Evolutionary conservation across 1,140 invertebrate genomes (phyloP).

Genomic region (Drosophila littoralis): DNA sequence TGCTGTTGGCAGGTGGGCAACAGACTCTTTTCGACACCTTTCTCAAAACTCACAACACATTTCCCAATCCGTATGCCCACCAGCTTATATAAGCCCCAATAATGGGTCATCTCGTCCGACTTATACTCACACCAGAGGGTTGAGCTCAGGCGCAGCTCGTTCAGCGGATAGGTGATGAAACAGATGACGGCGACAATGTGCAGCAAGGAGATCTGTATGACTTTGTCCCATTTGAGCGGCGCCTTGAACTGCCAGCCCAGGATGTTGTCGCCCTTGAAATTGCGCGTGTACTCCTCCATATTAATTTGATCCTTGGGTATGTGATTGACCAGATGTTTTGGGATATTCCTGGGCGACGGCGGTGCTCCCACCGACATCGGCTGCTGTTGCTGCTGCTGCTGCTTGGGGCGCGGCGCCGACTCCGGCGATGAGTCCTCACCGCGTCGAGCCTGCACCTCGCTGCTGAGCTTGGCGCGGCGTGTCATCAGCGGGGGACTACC

Average conservation of each 20-base stretch:
- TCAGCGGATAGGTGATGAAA: slow-evolving; percentile 60
- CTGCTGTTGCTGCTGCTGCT: slow-evolving; percentile 3
- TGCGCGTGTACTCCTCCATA: slow-evolving; percentile 68
- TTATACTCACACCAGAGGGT: slow-evolving; percentile 78
- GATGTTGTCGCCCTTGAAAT: slow-evolving; percentile 71
- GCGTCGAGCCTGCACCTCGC: slow-evolving; percentile 53
- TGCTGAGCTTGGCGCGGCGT: slow-evolving; percentile 56
- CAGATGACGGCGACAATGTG: slow-evolving; percentile 67
- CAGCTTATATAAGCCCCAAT: slow-evolving; percentile 23
- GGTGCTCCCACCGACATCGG: neutral
- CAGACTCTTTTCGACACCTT: slow-evolving; percentile 19
- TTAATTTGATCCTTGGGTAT: slow-evolving; percentile 72
- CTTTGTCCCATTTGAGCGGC: slow-evolving; percentile 84
- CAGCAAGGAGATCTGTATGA: slow-evolving; percentile 78
- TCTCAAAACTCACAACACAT: slow-evolving; percentile 18
- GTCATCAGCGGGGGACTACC: slow-evolving; percentile 54
- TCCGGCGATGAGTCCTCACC: slow-evolving; percentile 71
- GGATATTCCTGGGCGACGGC: slow-evolving; percentile 21
- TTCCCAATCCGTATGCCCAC: neutral
- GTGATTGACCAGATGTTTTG: slow-evolving; percentile 43
- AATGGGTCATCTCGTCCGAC: neutral
- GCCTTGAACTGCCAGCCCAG: slow-evolving; percentile 76
- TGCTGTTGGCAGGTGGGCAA: slow-evolving; percentile 13
- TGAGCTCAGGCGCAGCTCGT: slow-evolving; percentile 43
- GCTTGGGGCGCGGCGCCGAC: slow-evolving; percentile 46